Conservation (phyloP, 1,140 invertebrate genomes). For the Mercenaria mercenaria region DNA sequence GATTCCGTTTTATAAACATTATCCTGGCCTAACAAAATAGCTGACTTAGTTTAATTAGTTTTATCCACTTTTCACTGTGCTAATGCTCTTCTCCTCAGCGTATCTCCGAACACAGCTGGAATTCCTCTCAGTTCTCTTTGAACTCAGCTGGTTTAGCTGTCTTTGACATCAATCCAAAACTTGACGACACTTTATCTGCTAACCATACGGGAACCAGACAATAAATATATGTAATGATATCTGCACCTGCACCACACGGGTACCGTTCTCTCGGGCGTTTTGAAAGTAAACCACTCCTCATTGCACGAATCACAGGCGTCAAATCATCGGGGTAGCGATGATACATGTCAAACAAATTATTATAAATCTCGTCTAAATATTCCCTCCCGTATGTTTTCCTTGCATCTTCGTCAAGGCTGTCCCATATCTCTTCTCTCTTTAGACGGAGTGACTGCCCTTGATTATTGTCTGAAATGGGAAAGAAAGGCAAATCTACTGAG, state of each 20-base stretch:
- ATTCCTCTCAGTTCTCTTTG: neutral
- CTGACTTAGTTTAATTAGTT: too few relatives aligned
- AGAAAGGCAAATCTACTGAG: too few relatives aligned
- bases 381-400: conserved; percentile 78
- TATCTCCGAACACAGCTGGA: too few relatives aligned
- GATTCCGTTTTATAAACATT: too few relatives aligned
- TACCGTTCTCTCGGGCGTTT: conserved; percentile 81
- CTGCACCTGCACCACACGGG: conserved; percentile 81
- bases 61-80: too few relatives aligned
- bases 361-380: conserved; percentile 80
- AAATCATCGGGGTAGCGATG: conserved; percentile 78
- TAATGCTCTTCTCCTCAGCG: too few relatives aligned
- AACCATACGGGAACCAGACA: conserved; percentile 83
- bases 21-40: too few relatives aligned
- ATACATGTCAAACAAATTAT: conserved; percentile 70
- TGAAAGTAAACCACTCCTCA: conserved; percentile 83
- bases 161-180: conserved; percentile 77
- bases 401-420: conserved; percentile 77
- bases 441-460: conserved; percentile 72
- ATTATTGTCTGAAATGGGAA: conserved; percentile 69
- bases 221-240: conserved; percentile 78
- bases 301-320: conserved; percentile 82
- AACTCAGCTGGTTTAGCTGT: conserved; percentile 66
- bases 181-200: conserved; percentile 78
- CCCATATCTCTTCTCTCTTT: conserved; percentile 81